Conservation (phyloP, 2,888 invertebrate genomes). For the Deladenus siricidicola region DNA sequence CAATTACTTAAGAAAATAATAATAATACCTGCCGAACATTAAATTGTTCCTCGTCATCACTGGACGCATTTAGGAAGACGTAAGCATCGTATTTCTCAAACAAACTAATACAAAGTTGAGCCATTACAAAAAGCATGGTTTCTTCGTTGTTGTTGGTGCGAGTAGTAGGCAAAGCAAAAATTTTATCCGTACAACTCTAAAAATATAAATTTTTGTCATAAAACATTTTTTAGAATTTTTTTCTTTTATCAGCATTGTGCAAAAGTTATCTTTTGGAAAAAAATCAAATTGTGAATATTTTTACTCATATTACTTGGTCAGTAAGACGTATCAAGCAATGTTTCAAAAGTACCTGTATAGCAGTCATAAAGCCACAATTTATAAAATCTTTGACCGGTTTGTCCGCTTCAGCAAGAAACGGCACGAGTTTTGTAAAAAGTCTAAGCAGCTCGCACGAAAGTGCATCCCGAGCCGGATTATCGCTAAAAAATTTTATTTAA, state of each 20-base stretch:
- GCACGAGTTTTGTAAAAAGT: constrained; percentile 9
- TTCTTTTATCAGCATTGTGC: neutral
- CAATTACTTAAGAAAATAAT: too few relatives aligned
- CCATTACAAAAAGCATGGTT: too few relatives aligned
- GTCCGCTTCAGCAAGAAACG: constrained; percentile 13
- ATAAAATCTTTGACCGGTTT: constrained; percentile 20
- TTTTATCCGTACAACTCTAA: too few relatives aligned
- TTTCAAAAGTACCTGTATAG: constrained; percentile 17
- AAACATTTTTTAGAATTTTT: too few relatives aligned
- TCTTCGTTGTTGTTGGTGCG: too few relatives aligned
- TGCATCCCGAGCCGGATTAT: constrained; percentile 3
- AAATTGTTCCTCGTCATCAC: too few relatives aligned
- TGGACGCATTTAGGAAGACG: too few relatives aligned
- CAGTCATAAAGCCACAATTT: constrained; percentile 26
- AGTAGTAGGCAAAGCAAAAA: too few relatives aligned
- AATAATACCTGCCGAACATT: too few relatives aligned
- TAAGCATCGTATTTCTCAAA: too few relatives aligned
- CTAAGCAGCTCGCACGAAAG: constrained; percentile 16
- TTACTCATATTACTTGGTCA: neutral
- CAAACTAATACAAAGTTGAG: too few relatives aligned
- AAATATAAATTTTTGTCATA: too few relatives aligned
- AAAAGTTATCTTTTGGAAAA: neutral
- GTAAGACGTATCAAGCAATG: neutral
- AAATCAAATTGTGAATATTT: neutral
- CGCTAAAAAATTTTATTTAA: neutral